These are phyloP conservation scores for Drosophila mojavensis DNA, from an alignment of 1,140 invertebrate species.

Conservation along the genomic window DNA sequence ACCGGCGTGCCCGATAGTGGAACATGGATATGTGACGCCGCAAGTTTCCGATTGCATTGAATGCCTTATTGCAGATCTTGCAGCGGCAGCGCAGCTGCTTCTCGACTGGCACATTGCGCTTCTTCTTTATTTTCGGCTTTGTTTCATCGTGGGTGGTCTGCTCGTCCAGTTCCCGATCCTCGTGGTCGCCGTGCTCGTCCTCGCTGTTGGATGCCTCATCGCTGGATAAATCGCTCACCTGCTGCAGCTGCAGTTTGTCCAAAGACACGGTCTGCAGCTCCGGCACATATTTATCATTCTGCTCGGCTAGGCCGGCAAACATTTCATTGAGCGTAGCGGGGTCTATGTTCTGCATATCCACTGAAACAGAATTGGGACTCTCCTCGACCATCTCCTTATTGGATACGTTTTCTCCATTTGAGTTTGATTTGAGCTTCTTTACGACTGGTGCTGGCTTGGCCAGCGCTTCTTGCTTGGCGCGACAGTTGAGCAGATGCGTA, in stretches of 20 bases:
- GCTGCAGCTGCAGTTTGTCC: constrained; percentile 58
- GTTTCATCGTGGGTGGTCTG: constrained; percentile 23
- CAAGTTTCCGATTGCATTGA: constrained; percentile 83
- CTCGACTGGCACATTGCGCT: constrained; percentile 64
- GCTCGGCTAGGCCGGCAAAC: constrained; percentile 62
- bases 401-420: constrained; percentile 25
- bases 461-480: constrained; percentile 67
- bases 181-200: constrained; percentile 26
- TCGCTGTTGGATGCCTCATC: constrained; percentile 49
- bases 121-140: constrained; percentile 63
- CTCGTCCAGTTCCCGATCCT: constrained; percentile 24
- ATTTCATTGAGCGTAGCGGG: constrained; percentile 52
- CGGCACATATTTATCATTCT: constrained; percentile 47
- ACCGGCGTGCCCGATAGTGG: constrained; percentile 85
- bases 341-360: constrained; percentile 34
- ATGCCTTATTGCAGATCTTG: constrained; percentile 82
- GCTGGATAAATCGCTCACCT: constrained; percentile 57
- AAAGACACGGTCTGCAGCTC: constrained; percentile 69
- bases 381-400: constrained; percentile 44
- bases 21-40: constrained; percentile 86
- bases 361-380: background rate
- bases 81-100: constrained; percentile 77
- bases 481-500: constrained; percentile 87
- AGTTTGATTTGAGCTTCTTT: constrained; percentile 56
- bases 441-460: constrained; percentile 60